These are phyloP conservation scores for Ernsta delagoae DNA, from an alignment of 2,888 invertebrate genomes.

Conservation along the genomic window DNA sequence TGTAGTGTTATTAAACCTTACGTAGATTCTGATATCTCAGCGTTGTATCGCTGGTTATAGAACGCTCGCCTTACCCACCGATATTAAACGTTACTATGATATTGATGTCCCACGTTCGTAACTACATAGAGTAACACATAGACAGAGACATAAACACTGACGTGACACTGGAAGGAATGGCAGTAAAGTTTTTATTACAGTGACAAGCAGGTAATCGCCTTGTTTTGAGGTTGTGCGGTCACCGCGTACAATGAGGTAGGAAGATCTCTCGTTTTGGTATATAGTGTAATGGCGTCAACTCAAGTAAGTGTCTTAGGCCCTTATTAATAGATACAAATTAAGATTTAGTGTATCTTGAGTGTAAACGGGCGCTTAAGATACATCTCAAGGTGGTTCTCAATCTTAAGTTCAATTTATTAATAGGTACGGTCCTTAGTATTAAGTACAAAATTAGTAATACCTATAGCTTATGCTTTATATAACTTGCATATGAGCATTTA, in stretches of 20 bases:
- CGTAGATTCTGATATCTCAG: no score
- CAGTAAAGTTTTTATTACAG: conserved; percentile 27
- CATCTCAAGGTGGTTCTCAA: no score
- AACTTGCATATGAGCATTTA: no score
- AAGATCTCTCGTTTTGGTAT: conserved; percentile 6
- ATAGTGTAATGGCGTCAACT: conserved; percentile 7
- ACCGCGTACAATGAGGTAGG: conserved; percentile 7
- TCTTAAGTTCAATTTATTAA: no score
- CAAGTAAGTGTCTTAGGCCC: background rate
- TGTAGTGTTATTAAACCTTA: no score
- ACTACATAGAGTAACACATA: conserved; percentile 47
- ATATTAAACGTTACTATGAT: conserved; percentile 73
- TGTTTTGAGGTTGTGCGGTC: conserved; percentile 20
- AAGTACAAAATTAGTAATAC: no score
- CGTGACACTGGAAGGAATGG: conserved; percentile 17
- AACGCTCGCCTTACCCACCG: conserved; percentile 20
- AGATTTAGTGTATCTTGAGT: no score
- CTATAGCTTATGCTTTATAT: no score
- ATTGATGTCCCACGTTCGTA: conserved; percentile 64
- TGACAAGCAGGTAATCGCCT: conserved; percentile 17
- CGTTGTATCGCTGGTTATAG: background rate
- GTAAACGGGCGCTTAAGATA: no score
- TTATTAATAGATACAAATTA: no score
- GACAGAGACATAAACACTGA: conserved; percentile 46
- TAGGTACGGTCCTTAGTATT: no score